Percentiles rank a stretch among this genome's conserved stretches.
phyloP scores from a whole-genome alignment of 2,797 vertebrate species.

The Poecilia wingei region DNA sequence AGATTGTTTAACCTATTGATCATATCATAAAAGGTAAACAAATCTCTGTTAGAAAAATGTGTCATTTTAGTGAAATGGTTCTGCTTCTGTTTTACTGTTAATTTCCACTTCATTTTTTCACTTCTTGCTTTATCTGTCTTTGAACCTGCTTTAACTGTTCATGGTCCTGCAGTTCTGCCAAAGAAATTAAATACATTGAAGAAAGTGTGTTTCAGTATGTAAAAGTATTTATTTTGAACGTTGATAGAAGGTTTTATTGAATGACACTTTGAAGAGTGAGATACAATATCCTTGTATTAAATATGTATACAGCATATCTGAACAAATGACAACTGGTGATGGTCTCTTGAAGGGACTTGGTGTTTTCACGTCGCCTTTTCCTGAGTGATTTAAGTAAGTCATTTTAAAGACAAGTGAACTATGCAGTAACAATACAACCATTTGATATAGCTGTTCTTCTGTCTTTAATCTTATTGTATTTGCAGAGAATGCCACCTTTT shows the following conservation, averaged over 20 bases:
- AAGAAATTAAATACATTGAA: neutral
- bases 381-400: neutral
- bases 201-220: neutral
- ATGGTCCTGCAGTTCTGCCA: neutral
- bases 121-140: neutral
- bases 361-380: neutral
- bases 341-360: neutral
- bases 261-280: neutral
- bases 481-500: neutral
- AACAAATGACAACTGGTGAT: neutral
- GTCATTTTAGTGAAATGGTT: neutral
- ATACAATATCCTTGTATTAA: no score
- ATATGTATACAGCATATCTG: neutral
- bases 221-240: neutral
- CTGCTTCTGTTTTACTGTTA: neutral
- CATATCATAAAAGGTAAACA: neutral
- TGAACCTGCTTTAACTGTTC: neutral
- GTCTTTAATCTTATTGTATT: neutral
- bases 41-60: neutral
- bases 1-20: neutral
- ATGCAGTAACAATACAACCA: neutral
- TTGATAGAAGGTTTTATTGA: neutral
- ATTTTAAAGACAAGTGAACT: neutral
- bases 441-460: neutral
- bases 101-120: neutral